Conservation (phyloP, 2,888 invertebrate species). For the Minunthozetes semirufus region DNA sequence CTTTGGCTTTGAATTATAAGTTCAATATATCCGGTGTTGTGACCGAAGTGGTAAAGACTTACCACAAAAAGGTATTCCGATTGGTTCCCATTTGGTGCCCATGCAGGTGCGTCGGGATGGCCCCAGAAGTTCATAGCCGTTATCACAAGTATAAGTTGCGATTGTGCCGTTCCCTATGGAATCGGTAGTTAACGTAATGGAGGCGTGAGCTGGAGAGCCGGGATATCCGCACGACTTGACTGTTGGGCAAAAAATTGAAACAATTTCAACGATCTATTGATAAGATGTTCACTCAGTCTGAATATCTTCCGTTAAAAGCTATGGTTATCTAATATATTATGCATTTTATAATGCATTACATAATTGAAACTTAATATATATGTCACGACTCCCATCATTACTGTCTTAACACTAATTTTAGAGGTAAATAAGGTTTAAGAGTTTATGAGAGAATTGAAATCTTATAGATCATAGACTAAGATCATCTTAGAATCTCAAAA, state of each 20-base stretch:
- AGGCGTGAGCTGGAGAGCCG: constrained; percentile 80
- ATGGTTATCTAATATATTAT: background rate
- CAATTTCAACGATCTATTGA: background rate
- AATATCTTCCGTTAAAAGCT: background rate
- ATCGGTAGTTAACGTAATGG: constrained; percentile 64
- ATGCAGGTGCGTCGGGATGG: constrained; percentile 71
- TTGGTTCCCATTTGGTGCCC: constrained; percentile 69
- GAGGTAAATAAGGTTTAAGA: background rate
- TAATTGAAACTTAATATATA: constrained; percentile 7
- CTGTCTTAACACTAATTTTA: background rate
- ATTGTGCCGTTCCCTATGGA: constrained; percentile 61
- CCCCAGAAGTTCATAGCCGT: constrained; percentile 83
- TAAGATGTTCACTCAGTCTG: background rate
- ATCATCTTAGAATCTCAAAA: no score
- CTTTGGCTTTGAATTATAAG: background rate
- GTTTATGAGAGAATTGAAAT: background rate
- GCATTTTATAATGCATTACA: background rate
- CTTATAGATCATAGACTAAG: background rate
- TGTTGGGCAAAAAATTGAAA: background rate
- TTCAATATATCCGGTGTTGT: background rate
- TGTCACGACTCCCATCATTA: background rate
- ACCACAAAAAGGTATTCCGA: constrained; percentile 92
- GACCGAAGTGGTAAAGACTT: constrained; percentile 51
- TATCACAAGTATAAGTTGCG: constrained; percentile 76
- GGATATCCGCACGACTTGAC: constrained; percentile 66